Evolutionary conservation across 2,888 invertebrate species (phyloP).

Genomic region (Trilocha varians): DNA sequence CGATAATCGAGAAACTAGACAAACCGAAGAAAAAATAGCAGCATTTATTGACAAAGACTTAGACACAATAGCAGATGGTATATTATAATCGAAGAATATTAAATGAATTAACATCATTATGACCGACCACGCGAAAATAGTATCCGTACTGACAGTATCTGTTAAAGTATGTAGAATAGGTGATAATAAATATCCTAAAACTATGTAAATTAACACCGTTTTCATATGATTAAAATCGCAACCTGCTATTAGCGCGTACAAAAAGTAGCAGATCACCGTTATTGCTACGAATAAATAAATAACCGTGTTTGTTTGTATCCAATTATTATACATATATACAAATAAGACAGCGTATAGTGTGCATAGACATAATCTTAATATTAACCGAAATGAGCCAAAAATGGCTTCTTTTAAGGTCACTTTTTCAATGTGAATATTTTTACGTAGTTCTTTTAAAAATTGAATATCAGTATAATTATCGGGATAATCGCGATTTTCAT

Average conservation of each 20-base stretch:
- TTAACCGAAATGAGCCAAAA: slow-evolving; percentile 82
- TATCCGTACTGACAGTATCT: slow-evolving; percentile 97
- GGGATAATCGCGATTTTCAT: slow-evolving; percentile 88
- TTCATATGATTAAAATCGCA: slow-evolving; percentile 76
- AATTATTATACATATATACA: slow-evolving; percentile 80
- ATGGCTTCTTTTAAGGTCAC: slow-evolving; percentile 81
- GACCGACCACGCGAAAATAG: slow-evolving; percentile 94
- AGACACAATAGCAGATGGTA: slow-evolving; percentile 89
- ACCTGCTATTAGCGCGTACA: slow-evolving; percentile 61
- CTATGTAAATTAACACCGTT: slow-evolving; percentile 85
- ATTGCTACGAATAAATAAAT: slow-evolving; percentile 71
- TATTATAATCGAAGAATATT: slow-evolving; percentile 93
- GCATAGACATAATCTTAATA: slow-evolving; percentile 85
- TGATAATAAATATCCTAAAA: slow-evolving; percentile 90
- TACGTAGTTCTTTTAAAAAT: slow-evolving; percentile 88
- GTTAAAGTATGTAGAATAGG: slow-evolving; percentile 95
- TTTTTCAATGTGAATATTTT: slow-evolving; percentile 85
- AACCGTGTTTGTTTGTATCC: slow-evolving; percentile 76
- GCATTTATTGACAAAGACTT: slow-evolving; percentile 94
- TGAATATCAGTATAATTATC: slow-evolving; percentile 94
- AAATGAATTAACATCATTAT: slow-evolving; percentile 91
- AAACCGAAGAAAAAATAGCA: slow-evolving; percentile 95
- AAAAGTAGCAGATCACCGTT: slow-evolving; percentile 76
- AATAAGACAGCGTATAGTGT: slow-evolving; percentile 82
- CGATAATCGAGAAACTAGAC: slow-evolving; percentile 91